Evolutionary conservation across 2,888 invertebrate genomes (phyloP).

Genomic region (Apamea anceps): DNA sequence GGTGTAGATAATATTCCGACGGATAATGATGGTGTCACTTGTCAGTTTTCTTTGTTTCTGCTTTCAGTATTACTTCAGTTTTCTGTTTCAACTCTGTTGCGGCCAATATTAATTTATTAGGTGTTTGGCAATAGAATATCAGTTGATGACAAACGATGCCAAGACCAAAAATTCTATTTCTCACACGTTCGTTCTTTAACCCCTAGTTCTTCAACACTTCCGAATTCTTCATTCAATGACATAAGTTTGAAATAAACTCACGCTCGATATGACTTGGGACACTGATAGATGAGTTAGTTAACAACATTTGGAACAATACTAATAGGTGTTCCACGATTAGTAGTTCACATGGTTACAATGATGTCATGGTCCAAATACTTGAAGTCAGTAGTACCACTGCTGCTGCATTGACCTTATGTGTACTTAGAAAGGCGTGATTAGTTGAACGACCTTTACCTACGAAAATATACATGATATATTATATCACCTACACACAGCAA

Average conservation of each 20-base stretch:
- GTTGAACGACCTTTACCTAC: conserved; percentile 74
- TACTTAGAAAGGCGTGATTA: conserved; percentile 80
- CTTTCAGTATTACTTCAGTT: conserved; percentile 3
- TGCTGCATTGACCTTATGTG: conserved; percentile 75
- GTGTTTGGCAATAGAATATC: conserved; percentile 32
- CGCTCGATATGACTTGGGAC: background rate
- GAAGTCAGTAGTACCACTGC: conserved; percentile 64
- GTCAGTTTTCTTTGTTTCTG: conserved; percentile 11
- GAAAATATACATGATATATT: conserved; percentile 68
- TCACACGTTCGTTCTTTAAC: conserved; percentile 17
- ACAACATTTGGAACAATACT: conserved; percentile 49
- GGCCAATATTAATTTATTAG: background rate
- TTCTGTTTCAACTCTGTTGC: conserved; percentile 11
- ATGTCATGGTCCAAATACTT: conserved; percentile 72
- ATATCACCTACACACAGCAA: conserved; percentile 77
- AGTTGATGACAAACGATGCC: conserved; percentile 19
- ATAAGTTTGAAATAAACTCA: conserved; percentile 28
- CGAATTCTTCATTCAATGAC: conserved; percentile 39
- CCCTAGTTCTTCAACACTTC: conserved; percentile 26
- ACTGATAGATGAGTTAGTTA: conserved; percentile 47
- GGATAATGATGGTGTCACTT: background rate
- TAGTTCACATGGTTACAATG: conserved; percentile 48
- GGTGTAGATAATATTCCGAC: background rate
- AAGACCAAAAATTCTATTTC: conserved; percentile 25
- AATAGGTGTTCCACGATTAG: conserved; percentile 36